phyloP scores from a whole-genome alignment of 2,797 vertebrate species.

The Platalea minor region DNA sequence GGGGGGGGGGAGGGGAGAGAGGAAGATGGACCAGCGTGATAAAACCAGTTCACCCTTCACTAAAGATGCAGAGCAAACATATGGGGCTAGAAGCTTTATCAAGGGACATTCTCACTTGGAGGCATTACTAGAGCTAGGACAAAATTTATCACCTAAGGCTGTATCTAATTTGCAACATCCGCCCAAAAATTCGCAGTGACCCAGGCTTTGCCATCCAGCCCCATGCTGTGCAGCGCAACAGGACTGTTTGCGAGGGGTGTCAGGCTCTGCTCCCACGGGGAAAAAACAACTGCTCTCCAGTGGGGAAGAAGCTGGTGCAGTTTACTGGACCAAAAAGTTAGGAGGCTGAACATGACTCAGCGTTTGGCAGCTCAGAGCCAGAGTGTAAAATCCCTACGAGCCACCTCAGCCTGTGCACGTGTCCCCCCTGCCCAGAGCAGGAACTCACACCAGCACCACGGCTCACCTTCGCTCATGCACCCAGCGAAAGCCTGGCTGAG shows the following conservation, averaged over 20 bases:
- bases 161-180: neutral
- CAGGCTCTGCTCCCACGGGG: neutral
- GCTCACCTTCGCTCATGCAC: neutral
- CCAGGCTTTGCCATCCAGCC: neutral
- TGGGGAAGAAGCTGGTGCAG: neutral
- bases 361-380: neutral
- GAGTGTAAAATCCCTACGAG: neutral
- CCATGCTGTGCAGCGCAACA: neutral
- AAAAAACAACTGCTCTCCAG: neutral
- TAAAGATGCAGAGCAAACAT: neutral
- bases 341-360: neutral
- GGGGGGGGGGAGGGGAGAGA: no score
- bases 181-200: neutral
- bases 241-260: neutral
- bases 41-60: neutral
- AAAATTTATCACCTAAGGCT: rapidly evolving
- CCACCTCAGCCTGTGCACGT: neutral
- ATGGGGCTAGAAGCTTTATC: neutral
- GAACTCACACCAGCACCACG: neutral
- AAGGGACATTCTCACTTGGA: neutral
- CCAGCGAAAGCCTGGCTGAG: neutral
- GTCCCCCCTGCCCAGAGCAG: neutral
- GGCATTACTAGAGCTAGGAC: neutral
- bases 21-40: neutral
- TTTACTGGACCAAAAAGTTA: neutral